Evolutionary conservation across 2,888 invertebrate genomes (phyloP).

Genomic region (Pterostichus madidus): DNA sequence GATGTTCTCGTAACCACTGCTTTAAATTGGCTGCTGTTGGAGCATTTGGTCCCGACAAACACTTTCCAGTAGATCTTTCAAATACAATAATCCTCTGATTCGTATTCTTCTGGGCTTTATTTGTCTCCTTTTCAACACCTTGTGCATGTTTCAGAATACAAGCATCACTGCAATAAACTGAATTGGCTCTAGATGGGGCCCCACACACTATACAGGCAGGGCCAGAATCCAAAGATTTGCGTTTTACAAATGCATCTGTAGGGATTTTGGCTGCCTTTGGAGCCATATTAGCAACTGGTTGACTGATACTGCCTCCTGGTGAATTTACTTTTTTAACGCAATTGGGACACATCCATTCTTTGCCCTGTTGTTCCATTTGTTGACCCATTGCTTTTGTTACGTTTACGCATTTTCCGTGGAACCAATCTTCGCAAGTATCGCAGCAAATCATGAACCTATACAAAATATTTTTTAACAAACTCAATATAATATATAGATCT

Average conservation of each 20-base stretch:
- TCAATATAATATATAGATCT: no score
- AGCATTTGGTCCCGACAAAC: constrained; percentile 88
- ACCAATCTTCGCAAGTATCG: constrained; percentile 97
- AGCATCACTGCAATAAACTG: constrained; percentile 93
- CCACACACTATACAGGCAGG: constrained; percentile 87
- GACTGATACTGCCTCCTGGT: not conserved
- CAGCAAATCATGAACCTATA: constrained; percentile 96
- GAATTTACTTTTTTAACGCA: constrained; percentile 82
- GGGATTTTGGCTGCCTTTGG: constrained; percentile 37
- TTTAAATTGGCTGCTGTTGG: constrained; percentile 90
- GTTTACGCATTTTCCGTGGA: constrained; percentile 97
- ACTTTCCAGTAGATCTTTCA: constrained; percentile 88
- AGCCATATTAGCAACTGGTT: constrained; percentile 5
- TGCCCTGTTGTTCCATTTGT: constrained; percentile 93
- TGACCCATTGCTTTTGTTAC: constrained; percentile 94
- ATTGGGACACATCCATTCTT: constrained; percentile 94
- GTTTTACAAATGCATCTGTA: constrained; percentile 37
- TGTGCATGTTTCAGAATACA: constrained; percentile 93
- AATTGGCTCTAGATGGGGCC: constrained; percentile 86
- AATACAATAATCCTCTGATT: constrained; percentile 83
- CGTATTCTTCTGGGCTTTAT: constrained; percentile 72
- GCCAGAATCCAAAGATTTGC: constrained; percentile 68
- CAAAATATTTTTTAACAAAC: not conserved
- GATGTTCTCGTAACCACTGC: constrained; percentile 91
- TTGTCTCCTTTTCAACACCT: constrained; percentile 78